Evolutionary conservation across 2,888 invertebrate genomes (phyloP).

Genomic region (Perdita meconis): DNA sequence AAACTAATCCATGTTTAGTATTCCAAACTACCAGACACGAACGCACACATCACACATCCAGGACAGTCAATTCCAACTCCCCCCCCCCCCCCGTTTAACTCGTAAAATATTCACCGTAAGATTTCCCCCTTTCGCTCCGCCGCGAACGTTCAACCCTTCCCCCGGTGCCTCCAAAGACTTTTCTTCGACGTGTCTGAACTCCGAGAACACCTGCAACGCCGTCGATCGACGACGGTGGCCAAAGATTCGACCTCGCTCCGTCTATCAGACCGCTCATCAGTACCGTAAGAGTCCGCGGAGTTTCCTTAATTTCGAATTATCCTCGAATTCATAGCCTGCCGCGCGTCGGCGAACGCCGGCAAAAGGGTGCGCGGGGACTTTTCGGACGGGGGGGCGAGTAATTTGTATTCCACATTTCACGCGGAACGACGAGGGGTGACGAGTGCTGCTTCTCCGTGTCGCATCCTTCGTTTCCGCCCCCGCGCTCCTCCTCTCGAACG

Average conservation of each 20-base stretch:
- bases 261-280: constrained; percentile 37
- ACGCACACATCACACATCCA: no score
- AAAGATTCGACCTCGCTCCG: constrained; percentile 17
- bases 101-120: background rate
- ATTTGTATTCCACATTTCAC: constrained; percentile 83
- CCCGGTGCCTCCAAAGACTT: constrained; percentile 3
- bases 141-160: background rate
- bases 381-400: constrained; percentile 73
- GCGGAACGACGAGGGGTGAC: constrained; percentile 68
- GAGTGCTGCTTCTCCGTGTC: constrained; percentile 67
- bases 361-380: constrained; percentile 36
- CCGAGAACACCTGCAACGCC: constrained; percentile 11
- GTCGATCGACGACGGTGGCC: constrained; percentile 41
- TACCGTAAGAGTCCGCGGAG: constrained; percentile 43
- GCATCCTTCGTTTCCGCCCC: constrained; percentile 33
- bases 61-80: no score
- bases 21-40: no score
- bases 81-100: background rate
- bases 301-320: constrained; percentile 72
- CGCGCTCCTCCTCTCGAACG: constrained; percentile 47
- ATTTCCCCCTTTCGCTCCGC: background rate
- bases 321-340: constrained; percentile 73
- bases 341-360: constrained; percentile 26
- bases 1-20: no score
- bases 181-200: constrained; percentile 44